Conservation (phyloP, 2,888 invertebrate species). For the Ectropis crepuscularia region DNA sequence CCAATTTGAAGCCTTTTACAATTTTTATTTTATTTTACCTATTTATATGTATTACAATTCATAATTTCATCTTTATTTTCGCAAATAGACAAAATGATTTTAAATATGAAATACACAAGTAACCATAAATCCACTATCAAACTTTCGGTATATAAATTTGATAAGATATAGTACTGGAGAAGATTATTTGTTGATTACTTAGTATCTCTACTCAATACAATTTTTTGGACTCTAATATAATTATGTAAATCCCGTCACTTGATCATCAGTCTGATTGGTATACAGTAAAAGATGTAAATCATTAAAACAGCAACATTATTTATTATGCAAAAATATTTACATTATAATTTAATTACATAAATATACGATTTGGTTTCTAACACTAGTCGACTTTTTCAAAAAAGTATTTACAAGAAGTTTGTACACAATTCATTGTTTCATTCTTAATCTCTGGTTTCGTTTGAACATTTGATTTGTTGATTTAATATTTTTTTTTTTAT, state of each 20-base stretch:
- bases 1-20: too few species aligned
- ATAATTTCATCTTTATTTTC: too few species aligned
- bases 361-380: not conserved
- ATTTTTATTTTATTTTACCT: too few species aligned
- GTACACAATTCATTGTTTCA: not conserved
- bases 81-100: too few species aligned
- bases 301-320: constrained; percentile 47
- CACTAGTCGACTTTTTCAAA: too few species aligned
- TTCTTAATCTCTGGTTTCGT: not conserved
- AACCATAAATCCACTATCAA: too few species aligned
- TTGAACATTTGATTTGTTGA: not conserved
- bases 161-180: too few species aligned
- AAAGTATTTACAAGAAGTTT: not conserved
- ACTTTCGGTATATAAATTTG: too few species aligned
- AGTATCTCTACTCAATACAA: not conserved
- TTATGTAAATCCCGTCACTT: not conserved
- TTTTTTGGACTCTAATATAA: not conserved
- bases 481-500: not conserved
- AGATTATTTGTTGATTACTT: too few species aligned
- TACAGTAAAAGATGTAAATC: constrained; percentile 35
- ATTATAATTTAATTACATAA: constrained; percentile 1
- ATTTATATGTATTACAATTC: too few species aligned
- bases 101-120: too few species aligned
- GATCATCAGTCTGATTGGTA: not conserved
- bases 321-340: constrained; percentile 42